Conservation (phyloP, 2,113 vertebrate genomes). For the Lethenteron camtschaticum region DNA sequence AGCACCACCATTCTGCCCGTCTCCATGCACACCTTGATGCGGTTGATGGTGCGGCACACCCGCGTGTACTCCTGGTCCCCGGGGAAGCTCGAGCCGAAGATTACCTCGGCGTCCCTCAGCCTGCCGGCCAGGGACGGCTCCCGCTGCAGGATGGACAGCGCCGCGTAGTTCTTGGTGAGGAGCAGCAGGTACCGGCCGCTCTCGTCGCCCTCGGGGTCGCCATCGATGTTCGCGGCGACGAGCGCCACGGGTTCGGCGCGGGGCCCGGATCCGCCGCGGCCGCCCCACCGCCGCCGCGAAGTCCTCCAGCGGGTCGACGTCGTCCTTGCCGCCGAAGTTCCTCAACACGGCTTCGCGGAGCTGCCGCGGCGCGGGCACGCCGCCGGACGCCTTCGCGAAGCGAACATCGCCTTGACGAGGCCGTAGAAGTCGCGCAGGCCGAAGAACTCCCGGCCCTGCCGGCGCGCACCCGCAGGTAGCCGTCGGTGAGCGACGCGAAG, state of each 20-base stretch:
- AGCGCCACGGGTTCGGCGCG: no score
- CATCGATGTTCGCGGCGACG: no score
- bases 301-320: constrained; percentile 19
- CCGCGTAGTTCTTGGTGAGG: constrained; percentile 66
- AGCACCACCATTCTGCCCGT: constrained; percentile 61
- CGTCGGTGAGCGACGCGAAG: constrained; percentile 24
- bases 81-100: constrained; percentile 84
- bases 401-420: constrained; percentile 33
- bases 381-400: constrained; percentile 15
- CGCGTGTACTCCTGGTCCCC: constrained; percentile 84
- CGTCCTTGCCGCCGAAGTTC: constrained; percentile 32
- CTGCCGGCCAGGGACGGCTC: constrained; percentile 22
- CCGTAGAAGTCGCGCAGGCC: constrained; percentile 37
- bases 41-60: constrained; percentile 77
- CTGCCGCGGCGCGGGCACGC: constrained; percentile 16
- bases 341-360: constrained; percentile 27
- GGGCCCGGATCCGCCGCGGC: no score
- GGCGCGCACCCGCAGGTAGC: constrained; percentile 21
- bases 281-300: constrained; percentile 12
- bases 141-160: constrained; percentile 56
- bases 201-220: no score
- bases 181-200: constrained; percentile 52
- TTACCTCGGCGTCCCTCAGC: constrained; percentile 29
- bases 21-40: constrained; percentile 91
- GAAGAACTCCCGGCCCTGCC: constrained; percentile 27